Evolutionary conservation across 2,797 vertebrate genomes (phyloP).

Genomic region (Echiichthys vipera): DNA sequence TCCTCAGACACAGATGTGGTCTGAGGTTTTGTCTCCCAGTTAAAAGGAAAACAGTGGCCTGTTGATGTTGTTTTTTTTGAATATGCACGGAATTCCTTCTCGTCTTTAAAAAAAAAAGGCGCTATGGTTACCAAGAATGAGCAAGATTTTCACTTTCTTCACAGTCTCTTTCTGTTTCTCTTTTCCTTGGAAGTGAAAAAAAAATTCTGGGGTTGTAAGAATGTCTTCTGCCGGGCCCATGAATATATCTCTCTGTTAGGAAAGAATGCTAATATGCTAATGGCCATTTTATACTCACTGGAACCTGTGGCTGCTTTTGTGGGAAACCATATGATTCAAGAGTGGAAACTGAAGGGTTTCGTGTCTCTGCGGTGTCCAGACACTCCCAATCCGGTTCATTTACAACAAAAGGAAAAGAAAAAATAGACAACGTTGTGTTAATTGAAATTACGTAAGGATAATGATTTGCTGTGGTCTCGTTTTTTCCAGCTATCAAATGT

Average conservation of each 20-base stretch:
- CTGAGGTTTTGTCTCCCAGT: conserved; percentile 21
- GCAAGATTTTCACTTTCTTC: neutral
- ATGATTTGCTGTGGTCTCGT: conserved; percentile 6
- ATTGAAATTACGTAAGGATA: neutral
- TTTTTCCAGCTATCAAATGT: conserved; percentile 33
- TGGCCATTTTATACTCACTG: conserved; percentile 2
- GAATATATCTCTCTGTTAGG: conserved; percentile 22
- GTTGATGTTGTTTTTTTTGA: neutral
- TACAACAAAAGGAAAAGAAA: conserved; percentile 14
- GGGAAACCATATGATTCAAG: neutral
- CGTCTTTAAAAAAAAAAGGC: neutral
- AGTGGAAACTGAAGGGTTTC: neutral
- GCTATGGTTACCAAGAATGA: neutral
- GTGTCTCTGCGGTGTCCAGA: neutral
- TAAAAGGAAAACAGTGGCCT: conserved; percentile 32
- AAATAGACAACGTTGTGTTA: neutral
- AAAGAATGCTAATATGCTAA: conserved; percentile 22
- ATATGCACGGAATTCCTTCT: neutral
- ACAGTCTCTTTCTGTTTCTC: neutral
- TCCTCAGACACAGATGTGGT: conserved; percentile 42
- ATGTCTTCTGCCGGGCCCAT: neutral
- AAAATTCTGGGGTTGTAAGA: neutral
- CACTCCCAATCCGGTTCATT: neutral
- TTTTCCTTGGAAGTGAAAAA: conserved; percentile 14
- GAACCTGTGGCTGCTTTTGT: conserved; percentile 1